Evolutionary conservation across 30 jellyfish, hydroid and myxozoan species (phyloP), one percentile per base, ranked within the genome.

Genomic region (Hydractinia symbiolongicarpus): DNA sequence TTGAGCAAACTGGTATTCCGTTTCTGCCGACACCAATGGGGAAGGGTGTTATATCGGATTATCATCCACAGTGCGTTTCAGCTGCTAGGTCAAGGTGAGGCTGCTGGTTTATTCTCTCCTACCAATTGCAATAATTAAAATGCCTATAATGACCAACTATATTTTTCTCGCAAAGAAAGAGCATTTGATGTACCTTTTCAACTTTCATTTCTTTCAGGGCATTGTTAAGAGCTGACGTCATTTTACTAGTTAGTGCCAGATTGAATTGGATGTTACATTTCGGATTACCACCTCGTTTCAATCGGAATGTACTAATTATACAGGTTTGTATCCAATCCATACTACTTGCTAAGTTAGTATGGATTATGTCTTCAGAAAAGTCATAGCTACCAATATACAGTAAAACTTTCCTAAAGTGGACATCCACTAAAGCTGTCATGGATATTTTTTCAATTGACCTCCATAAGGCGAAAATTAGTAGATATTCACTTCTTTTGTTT

Each of bases 11-110:
- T 7, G 89, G 94, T 17, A n/a, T 88, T 56, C 94, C 94, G 4
- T 88, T 83, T 73, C 90, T 88, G 11, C 96, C 96, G 61, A 88
- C 96, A 9, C 96, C 96, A 20, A 88, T 88, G 96, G 96, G 96
- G 54, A 88, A 88, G 69, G 96, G 96, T 8, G 94, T 88, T 57
- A 81, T 88, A 3, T 79, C 96, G 11, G 96, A 88, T 56, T 66
- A 61, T 52, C 96, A 88, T 67, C 90, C 89, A 15, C 96, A 77
- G 44, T 82, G 93, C 80, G 96, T 88, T 4, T 81, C 85, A n/a
- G 69, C 96, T 49, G 93, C 96, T 20, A 88, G 96, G 77, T 83
- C 96, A 14, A 88, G 57, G 82, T 58, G 13, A 55, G 77, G 15
- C 14, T 14, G 1, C 69, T 0, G 69, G 69, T 0, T 58, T 11